Percentiles rank a stretch among this genome's conserved stretches.
These are phyloP conservation scores for Recurvirostra avosetta DNA, from an alignment of 2,113 vertebrate genomes.

Conservation along the genomic window DNA sequence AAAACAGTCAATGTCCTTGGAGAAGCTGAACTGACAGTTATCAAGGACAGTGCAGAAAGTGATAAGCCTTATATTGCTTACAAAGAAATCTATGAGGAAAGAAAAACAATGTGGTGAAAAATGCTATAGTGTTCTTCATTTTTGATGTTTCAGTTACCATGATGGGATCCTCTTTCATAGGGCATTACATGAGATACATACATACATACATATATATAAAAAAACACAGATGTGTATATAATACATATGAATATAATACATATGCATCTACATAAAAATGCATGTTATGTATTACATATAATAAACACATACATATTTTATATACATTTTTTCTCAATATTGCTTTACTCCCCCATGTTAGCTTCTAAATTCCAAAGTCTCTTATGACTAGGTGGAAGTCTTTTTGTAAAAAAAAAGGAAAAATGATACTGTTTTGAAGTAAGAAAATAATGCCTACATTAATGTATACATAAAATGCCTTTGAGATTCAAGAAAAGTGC, in stretches of 20 bases:
- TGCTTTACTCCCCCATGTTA: background rate
- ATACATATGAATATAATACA: background rate
- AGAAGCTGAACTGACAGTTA: background rate
- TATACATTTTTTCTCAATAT: background rate
- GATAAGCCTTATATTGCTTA: background rate
- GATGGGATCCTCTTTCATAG: background rate
- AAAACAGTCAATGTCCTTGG: background rate
- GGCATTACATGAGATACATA: background rate
- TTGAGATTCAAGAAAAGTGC: background rate
- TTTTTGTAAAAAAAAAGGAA: background rate
- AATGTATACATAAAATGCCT: background rate
- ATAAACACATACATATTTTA: too few species aligned
- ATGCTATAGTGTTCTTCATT: background rate
- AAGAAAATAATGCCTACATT: background rate
- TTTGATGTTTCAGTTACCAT: background rate
- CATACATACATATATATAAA: background rate
- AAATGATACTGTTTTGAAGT: background rate
- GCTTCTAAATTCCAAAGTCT: background rate
- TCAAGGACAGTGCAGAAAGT: background rate
- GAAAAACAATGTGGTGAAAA: background rate
- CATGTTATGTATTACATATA: too few species aligned
- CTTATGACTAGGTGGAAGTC: background rate
- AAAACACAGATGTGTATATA: background rate
- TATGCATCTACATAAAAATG: background rate
- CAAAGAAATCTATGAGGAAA: background rate